These are phyloP conservation scores for Ochotona princeps DNA, from an alignment of 2,113 vertebrate genomes.

Conservation along the genomic window DNA sequence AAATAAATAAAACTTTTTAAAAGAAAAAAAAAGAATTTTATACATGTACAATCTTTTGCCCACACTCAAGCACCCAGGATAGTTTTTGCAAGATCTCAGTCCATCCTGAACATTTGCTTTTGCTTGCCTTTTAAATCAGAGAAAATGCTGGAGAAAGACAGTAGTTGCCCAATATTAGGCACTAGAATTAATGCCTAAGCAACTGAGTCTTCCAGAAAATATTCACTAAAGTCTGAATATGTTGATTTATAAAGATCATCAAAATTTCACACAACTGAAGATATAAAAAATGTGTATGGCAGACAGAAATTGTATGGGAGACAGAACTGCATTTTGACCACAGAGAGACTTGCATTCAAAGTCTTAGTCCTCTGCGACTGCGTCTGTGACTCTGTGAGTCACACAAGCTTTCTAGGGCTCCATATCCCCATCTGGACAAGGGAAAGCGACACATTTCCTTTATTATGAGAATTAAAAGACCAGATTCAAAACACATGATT, in stretches of 20 bases:
- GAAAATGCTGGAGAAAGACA: neutral
- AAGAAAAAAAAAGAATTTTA: conserved; percentile 25
- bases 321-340: neutral
- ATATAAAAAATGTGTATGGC: neutral
- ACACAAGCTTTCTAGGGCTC: neutral
- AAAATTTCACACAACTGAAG: neutral
- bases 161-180: neutral
- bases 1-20: neutral
- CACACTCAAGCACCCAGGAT: neutral
- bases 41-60: neutral
- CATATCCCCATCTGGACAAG: neutral
- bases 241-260: neutral
- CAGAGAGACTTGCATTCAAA: neutral
- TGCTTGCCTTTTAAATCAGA: neutral
- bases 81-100: neutral
- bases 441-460: neutral
- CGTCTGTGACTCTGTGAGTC: conserved; percentile 3
- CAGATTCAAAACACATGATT: neutral
- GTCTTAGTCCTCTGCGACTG: neutral
- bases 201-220: neutral
- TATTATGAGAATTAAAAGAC: neutral
- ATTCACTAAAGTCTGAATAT: neutral
- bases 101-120: neutral
- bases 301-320: neutral
- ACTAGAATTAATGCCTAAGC: neutral